Evolutionary conservation across 1,140 invertebrate species (phyloP).

Genomic region (Leptinotarsa lineolata): DNA sequence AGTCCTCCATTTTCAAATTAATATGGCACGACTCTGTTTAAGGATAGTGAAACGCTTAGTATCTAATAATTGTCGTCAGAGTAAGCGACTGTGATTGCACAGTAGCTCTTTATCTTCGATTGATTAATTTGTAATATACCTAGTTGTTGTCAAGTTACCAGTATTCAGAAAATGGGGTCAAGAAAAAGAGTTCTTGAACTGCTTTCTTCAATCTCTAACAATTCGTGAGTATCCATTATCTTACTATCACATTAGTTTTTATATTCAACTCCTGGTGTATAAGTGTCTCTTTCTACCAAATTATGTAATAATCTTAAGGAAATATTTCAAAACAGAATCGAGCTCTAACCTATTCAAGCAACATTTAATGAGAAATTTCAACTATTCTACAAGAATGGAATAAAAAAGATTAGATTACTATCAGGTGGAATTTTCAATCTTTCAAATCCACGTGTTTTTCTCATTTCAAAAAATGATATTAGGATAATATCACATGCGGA

Average conservation of each 20-base stretch:
- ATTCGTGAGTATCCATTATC: conserved; percentile 13
- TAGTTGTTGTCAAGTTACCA: background rate
- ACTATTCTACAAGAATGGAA: too few relatives aligned
- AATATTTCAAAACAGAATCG: background rate
- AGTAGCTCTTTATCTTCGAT: too few relatives aligned
- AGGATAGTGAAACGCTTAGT: too few relatives aligned
- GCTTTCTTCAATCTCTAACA: conserved; percentile 30
- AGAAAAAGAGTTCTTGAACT: conserved; percentile 57
- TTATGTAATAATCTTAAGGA: background rate
- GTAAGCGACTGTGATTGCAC: too few relatives aligned
- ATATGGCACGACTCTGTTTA: too few relatives aligned
- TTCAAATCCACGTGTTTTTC: background rate
- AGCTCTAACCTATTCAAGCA: too few relatives aligned
- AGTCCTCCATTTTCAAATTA: too few relatives aligned
- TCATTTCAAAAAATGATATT: background rate
- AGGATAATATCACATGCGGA: too few relatives aligned
- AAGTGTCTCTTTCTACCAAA: background rate
- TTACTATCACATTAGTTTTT: background rate
- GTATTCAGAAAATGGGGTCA: conserved; percentile 52
- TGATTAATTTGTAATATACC: too few relatives aligned
- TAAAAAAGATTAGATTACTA: too few relatives aligned
- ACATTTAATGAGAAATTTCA: too few relatives aligned
- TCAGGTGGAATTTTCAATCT: background rate
- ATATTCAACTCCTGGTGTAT: background rate
- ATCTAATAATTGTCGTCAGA: too few relatives aligned